A percentile compares a stretch with the other conserved stretches of the same genome.
phyloP scores from a whole-genome alignment of 2,797 vertebrate genomes.

The Sitta carolinensis region DNA sequence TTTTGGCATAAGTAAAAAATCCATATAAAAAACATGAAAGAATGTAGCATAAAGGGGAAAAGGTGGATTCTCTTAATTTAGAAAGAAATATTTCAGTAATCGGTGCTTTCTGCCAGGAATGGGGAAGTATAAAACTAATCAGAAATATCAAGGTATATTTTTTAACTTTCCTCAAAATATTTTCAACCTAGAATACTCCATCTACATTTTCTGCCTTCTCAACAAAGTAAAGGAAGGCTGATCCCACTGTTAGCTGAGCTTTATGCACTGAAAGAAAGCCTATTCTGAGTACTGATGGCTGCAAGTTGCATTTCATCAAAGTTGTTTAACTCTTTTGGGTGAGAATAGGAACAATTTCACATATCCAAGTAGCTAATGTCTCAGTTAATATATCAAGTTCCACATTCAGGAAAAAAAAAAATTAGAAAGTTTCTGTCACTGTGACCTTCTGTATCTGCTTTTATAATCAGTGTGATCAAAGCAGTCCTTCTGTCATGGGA shows the following conservation, averaged over 20 bases:
- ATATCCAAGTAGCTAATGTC: background rate
- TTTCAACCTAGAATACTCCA: background rate
- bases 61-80: background rate
- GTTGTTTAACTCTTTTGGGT: background rate
- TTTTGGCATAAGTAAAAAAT: background rate
- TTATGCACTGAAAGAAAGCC: background rate
- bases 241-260: background rate
- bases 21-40: background rate
- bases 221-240: background rate
- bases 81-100: background rate
- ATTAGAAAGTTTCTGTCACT: slow-evolving; percentile 23
- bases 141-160: background rate
- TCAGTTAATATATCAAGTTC: background rate
- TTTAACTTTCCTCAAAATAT: background rate
- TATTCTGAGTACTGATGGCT: background rate
- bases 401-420: background rate
- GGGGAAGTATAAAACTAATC: background rate
- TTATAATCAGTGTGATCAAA: slow-evolving; percentile 65
- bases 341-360: background rate
- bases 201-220: background rate
- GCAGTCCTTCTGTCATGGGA: background rate
- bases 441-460: slow-evolving; percentile 47
- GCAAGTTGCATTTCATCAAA: background rate
- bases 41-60: background rate
- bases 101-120: background rate